Percentiles rank a stretch among this genome's conserved stretches.
These are phyloP conservation scores for Lagopus leucura DNA, from an alignment of 2,113 vertebrate species.

Conservation along the genomic window DNA sequence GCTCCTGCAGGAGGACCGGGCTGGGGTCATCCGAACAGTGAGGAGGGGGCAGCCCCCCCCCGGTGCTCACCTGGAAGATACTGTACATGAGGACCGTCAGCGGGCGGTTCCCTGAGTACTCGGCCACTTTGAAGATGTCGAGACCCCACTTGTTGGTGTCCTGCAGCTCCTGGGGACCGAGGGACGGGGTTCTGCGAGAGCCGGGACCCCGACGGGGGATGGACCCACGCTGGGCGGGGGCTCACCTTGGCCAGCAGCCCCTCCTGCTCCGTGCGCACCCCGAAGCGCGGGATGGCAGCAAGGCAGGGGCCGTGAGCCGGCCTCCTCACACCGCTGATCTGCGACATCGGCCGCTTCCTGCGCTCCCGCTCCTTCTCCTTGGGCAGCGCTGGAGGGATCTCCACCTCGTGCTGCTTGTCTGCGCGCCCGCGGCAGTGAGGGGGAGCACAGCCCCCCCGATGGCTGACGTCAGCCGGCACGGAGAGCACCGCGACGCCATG, in stretches of 20 bases:
- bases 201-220: fast-evolving
- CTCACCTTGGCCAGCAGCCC: conserved; percentile 85
- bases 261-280: conserved; percentile 87
- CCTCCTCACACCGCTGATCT: conserved; percentile 89
- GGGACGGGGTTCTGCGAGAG: neutral
- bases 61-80: conserved; percentile 87
- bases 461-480: conserved; percentile 50
- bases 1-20: conserved; percentile 74
- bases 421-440: neutral
- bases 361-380: conserved; percentile 86
- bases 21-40: neutral
- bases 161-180: conserved; percentile 84
- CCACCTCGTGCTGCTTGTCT: conserved; percentile 95
- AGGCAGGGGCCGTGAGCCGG: conserved; percentile 79
- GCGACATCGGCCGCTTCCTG: conserved; percentile 84
- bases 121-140: conserved; percentile 87
- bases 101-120: conserved; percentile 88
- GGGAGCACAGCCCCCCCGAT: fast-evolving
- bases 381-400: conserved; percentile 78
- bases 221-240: fast-evolving
- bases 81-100: conserved; percentile 91
- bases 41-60: fast-evolving
- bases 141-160: conserved; percentile 91
- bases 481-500: conserved; percentile 68
- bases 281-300: conserved; percentile 85